Evolutionary conservation across 1,140 invertebrate species (phyloP), one percentile per base, ranked within the genome.

Genomic region (Macrotrachela quadricornifera): DNA sequence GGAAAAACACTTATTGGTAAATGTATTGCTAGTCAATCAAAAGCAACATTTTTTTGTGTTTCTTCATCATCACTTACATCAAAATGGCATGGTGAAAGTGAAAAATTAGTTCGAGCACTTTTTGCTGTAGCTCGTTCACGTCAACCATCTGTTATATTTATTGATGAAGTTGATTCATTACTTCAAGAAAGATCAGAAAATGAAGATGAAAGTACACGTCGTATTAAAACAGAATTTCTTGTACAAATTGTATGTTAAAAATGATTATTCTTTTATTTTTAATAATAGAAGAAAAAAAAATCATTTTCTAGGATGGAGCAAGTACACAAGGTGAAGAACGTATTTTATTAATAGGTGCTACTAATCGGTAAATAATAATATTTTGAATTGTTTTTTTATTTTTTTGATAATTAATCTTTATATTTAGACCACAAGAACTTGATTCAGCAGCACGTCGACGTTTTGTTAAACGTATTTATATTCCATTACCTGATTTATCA

Each of bases 171-270:
- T 30, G 90, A 96, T 71, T 94, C 88, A 3, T 65, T 96, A 30
- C 72, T 95, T 13, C 85, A 83, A 39, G 84, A 90, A 69, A 73
- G 90, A 21, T 81, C 80, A 50, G 82, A 85, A 60, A 79, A 79
- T 54, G 91, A 97, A 69, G 87, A 95, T 66, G 91, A 97, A 71
- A 85, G 87, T 21, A 88, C 85, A 17, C 71, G 90, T 13, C 77
- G 90, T 57, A 76, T 97, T n/a, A 97, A 96, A 75, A 97, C 91
- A 0, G 90, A 97, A 72, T 96, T 97, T 69, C 75, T 97, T 10
- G 83, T 94, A 2, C 87, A 95, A 71, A 85, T 95, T 68, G 88
- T 95, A 72, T 6, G 46, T 16, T 42, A 4, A 42, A 42, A 4
- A 4, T 14, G 10, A 42, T 42, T 4, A 42, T 42, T 42, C 40